Conservation (phyloP, 2,888 invertebrate species). For the Caenorhabditis drosophilae region DNA sequence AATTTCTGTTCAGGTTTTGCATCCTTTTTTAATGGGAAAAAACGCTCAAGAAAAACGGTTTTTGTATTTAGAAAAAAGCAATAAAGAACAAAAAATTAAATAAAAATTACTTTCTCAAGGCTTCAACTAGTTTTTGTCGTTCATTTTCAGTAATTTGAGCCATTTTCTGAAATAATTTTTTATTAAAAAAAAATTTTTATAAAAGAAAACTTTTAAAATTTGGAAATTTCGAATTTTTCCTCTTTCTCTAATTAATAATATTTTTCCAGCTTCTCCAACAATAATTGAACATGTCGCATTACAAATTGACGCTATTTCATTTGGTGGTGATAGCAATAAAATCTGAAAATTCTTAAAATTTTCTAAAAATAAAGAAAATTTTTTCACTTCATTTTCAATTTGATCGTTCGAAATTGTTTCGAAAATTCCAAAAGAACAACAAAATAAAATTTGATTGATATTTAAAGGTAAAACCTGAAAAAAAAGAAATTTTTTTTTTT, state of each 20-base stretch:
- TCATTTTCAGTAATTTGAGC: slow-evolving; percentile 14
- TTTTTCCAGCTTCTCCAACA: slow-evolving; percentile 10
- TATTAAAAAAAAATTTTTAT: neutral
- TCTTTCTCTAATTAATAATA: slow-evolving; percentile 16
- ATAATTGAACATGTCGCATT: slow-evolving; percentile 18
- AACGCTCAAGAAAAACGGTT: neutral
- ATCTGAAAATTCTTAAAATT: slow-evolving; percentile 1
- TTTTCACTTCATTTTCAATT: neutral
- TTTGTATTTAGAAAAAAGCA: slow-evolving; percentile 3
- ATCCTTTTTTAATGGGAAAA: neutral
- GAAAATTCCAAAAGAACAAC: slow-evolving; percentile 28
- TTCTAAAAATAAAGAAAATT: slow-evolving; percentile 1
- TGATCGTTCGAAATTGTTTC: neutral
- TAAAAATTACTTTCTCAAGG: slow-evolving; percentile 4
- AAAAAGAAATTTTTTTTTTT: neutral
- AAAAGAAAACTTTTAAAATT: slow-evolving; percentile 9
- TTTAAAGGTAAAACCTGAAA: slow-evolving; percentile 9
- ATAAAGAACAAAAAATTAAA: neutral
- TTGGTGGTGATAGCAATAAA: slow-evolving; percentile 14
- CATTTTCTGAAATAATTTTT: slow-evolving; percentile 20
- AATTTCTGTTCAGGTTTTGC: neutral
- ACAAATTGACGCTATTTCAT: slow-evolving; percentile 15
- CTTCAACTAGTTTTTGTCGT: slow-evolving; percentile 14
- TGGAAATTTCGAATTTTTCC: slow-evolving; percentile 6
- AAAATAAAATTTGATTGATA: slow-evolving; percentile 10